A percentile compares a stretch with the other conserved stretches of the same genome.
Conservation (phyloP, 2,888 invertebrate species). For the Scotopteryx bipunctaria region DNA sequence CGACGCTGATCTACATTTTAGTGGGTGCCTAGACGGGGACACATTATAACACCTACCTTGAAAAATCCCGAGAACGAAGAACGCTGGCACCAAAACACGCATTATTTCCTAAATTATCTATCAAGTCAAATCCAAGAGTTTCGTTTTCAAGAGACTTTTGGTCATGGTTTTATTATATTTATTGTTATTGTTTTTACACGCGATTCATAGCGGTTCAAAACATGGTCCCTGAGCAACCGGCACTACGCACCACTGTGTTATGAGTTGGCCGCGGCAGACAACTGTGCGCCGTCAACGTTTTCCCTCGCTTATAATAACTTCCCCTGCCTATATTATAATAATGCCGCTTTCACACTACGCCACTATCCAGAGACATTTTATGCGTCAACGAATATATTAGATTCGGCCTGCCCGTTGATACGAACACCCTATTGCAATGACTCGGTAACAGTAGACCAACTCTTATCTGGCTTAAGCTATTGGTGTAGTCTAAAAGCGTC, state of each 20-base stretch:
- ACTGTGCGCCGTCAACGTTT: slow-evolving; percentile 58
- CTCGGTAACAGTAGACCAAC: background rate
- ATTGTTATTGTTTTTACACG: slow-evolving; percentile 6
- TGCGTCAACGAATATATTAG: too few relatives aligned
- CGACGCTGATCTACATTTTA: too few relatives aligned
- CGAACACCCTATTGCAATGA: background rate
- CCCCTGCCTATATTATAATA: slow-evolving; percentile 47
- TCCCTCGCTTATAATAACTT: slow-evolving; percentile 71
- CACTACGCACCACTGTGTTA: slow-evolving; percentile 8
- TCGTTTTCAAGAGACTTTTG: slow-evolving; percentile 22
- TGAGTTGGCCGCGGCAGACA: slow-evolving; percentile 47
- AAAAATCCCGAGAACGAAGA: slow-evolving; percentile 58
- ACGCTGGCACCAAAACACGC: slow-evolving; percentile 39
- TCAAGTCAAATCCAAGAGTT: slow-evolving; percentile 10
- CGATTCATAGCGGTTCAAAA: slow-evolving; percentile 16
- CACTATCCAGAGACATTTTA: background rate
- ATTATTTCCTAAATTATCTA: slow-evolving; percentile 36
- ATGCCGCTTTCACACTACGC: slow-evolving; percentile 10
- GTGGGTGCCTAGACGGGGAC: too few relatives aligned
- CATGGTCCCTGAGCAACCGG: slow-evolving; percentile 20
- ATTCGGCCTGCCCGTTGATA: background rate
- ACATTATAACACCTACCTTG: slow-evolving; percentile 57
- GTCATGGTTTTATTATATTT: slow-evolving; percentile 24
- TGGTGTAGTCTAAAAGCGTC: slow-evolving; percentile 8
- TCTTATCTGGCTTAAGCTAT: background rate